Percentiles rank a stretch among this genome's conserved stretches.
Conservation (phyloP, 2,797 vertebrate species). For the Knipowitschia caucasica region DNA sequence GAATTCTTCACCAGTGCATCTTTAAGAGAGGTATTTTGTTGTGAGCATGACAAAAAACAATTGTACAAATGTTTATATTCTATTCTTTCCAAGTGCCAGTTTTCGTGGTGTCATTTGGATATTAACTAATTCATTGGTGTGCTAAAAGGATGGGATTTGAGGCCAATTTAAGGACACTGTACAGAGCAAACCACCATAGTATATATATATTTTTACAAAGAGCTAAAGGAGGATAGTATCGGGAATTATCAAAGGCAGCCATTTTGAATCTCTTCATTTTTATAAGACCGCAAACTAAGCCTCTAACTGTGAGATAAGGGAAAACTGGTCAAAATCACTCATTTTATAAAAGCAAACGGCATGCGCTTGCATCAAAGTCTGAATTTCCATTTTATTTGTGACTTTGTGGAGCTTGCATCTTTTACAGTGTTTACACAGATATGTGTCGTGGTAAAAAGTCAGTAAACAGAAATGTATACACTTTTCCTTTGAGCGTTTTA, state of each 20-base stretch:
- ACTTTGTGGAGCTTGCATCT: conserved; percentile 78
- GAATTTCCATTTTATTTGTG: conserved; percentile 67
- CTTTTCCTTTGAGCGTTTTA: conserved; percentile 62
- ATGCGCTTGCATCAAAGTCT: conserved; percentile 74
- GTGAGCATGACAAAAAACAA: conserved; percentile 69
- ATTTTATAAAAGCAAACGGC: conserved; percentile 61
- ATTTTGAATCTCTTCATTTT: conserved; percentile 30
- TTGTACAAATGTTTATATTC: conserved; percentile 74
- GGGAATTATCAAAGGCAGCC: conserved; percentile 42
- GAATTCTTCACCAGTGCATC: conserved; percentile 51
- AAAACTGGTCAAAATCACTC: conserved; percentile 37
- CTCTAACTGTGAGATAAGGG: conserved; percentile 23
- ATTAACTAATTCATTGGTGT: conserved; percentile 58
- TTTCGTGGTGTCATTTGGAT: conserved; percentile 70
- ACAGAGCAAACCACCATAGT: conserved; percentile 56
- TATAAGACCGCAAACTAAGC: conserved; percentile 20
- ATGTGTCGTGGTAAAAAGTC: conserved; percentile 69
- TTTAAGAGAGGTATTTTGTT: conserved; percentile 57
- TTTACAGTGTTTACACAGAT: conserved; percentile 79
- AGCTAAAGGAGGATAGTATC: conserved; percentile 33
- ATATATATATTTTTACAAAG: conserved; percentile 67
- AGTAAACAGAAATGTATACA: conserved; percentile 71
- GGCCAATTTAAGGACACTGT: conserved; percentile 46
- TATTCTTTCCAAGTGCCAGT: conserved; percentile 75
- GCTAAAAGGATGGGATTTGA: conserved; percentile 37